phyloP scores from a whole-genome alignment of 2,113 vertebrate species.

The Ovis aries region DNA sequence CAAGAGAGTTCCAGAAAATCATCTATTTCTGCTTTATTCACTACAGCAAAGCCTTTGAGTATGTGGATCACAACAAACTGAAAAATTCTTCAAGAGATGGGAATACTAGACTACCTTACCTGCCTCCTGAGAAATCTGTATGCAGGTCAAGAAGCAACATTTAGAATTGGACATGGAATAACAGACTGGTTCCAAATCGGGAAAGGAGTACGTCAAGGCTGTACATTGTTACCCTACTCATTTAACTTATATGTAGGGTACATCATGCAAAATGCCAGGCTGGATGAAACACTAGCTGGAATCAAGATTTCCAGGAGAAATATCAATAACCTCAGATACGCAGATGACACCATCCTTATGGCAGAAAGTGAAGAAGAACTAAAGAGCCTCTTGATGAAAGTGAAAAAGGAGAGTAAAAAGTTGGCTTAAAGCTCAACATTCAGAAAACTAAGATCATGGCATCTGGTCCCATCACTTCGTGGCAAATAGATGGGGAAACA shows the following conservation, averaged over 20 bases:
- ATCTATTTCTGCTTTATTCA: neutral
- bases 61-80: neutral
- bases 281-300: neutral
- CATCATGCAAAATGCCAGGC: neutral
- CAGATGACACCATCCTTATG: neutral
- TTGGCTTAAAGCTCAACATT: neutral
- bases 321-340: neutral
- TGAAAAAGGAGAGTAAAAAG: neutral
- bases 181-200: neutral
- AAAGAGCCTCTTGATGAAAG: neutral
- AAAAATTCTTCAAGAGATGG: neutral
- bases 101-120: neutral
- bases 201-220: neutral
- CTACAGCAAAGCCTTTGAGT: neutral
- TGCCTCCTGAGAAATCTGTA: neutral
- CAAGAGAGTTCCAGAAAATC: neutral
- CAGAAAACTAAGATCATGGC: neutral
- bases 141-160: neutral
- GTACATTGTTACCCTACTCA: neutral
- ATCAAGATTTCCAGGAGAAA: neutral
- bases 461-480: neutral
- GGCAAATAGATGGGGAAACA: neutral
- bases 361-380: neutral
- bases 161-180: neutral
- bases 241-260: neutral